phyloP scores from a whole-genome alignment of 2,113 vertebrate genomes.

The Poeciliopsis turrubarensis region DNA sequence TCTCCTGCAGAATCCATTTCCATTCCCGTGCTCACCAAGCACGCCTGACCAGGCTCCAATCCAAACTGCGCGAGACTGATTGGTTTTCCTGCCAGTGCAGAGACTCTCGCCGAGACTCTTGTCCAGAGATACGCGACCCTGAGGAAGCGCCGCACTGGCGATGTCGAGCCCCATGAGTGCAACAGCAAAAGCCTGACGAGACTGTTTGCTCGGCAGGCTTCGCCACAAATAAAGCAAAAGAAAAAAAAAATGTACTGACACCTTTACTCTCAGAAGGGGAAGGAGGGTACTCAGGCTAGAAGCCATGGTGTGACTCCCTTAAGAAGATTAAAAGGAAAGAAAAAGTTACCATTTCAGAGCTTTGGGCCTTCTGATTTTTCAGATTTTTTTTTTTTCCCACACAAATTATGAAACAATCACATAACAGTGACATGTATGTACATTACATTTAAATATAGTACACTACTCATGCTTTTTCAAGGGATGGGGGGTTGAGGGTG shows the following conservation, averaged over 20 bases:
- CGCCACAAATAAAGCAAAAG: slow-evolving; percentile 83
- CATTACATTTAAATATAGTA: slow-evolving; percentile 77
- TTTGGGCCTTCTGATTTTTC: slow-evolving; percentile 23
- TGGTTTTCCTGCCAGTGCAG: slow-evolving; percentile 44
- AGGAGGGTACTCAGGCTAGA: slow-evolving; percentile 87
- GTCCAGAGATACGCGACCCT: slow-evolving; percentile 34
- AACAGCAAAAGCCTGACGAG: slow-evolving; percentile 76
- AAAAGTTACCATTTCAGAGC: slow-evolving; percentile 71
- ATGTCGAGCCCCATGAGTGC: slow-evolving; percentile 60
- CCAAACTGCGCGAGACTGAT: slow-evolving; percentile 35
- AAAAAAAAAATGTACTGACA: slow-evolving; percentile 33
- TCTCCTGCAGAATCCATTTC: slow-evolving; percentile 29
- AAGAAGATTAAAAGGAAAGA: slow-evolving; percentile 80
- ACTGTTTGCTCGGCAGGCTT: slow-evolving; percentile 65
- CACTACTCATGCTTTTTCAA: slow-evolving; percentile 86
- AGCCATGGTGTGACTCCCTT: slow-evolving; percentile 99
- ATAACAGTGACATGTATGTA: slow-evolving; percentile 80
- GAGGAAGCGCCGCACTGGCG: slow-evolving; percentile 12
- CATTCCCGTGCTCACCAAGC: slow-evolving; percentile 15
- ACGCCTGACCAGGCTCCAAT: slow-evolving; percentile 44
- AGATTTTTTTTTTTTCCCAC: slow-evolving; percentile 39
- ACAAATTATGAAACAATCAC: slow-evolving; percentile 74
- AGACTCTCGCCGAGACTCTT: slow-evolving; percentile 22
- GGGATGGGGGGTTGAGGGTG: slow-evolving; percentile 24
- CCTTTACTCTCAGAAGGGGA: slow-evolving; percentile 55